Base-by-base conservation (phyloP, 2,888 invertebrate genomes). In the Chrysopilus asiliformis region DNA sequence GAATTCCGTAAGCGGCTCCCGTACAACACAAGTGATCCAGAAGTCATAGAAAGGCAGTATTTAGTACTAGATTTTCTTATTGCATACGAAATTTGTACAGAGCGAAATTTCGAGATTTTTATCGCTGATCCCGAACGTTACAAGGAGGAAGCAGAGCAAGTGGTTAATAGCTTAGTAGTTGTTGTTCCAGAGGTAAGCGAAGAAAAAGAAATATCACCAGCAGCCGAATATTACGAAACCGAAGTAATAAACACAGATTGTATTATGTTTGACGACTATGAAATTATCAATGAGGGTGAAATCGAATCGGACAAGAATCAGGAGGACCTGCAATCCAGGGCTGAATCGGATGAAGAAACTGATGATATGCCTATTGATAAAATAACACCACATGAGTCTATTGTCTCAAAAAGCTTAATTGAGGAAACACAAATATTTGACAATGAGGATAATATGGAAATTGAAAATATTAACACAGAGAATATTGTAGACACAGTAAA, bases 91-190 rank as follows among this genome's bases (percentile, higher is more conserved):
- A 61, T 62, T 19, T 60, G 62, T 34, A 58, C 51, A 1, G 62
- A 62, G 34, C 45, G 53, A 16, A 60, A 61, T 43, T 62, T 62
- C 36, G 45, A 47, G 6, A 58, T 61, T 14, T 62, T 62, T 31
- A 61, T 62, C 26, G 48, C 47, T 3, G 58, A 61, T 46, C 61
- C 61, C 0, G 58, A 62, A 1, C 55, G 53, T 40, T 49, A 62
- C 34, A 58, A 58, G 32, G 53, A 52, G 4, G 55, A 58, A 31
- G 62, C 62, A 2, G 49, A 52, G 13, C 39, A 34, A n/a, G 56
- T 60, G 33, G 48, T 62, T 2, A 56, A 62, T 39, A 45, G 55
- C 6, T 17, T 49, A n/a, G 45, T 60, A 2, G 49, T 52, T 16
- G 49, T 55, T 20, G 49, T 56, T 2, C 30, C 39, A 13, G 22